Evolutionary conservation across 2,888 invertebrate species (phyloP).

Genomic region (Macroteleia sp.): DNA sequence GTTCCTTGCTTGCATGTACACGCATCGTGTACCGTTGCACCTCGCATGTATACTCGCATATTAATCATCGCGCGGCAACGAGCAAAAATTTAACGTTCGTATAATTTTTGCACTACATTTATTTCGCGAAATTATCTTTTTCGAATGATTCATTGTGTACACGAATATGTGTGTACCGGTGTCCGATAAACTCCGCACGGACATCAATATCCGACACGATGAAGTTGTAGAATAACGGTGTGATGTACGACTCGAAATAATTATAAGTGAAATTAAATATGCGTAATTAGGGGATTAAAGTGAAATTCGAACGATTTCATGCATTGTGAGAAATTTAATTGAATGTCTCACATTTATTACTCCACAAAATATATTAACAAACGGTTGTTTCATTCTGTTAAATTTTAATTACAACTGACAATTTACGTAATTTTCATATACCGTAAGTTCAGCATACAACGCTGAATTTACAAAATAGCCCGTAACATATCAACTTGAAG

Average conservation of each 20-base stretch:
- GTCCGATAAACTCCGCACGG: too few relatives aligned
- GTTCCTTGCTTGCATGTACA: slow-evolving; percentile 35
- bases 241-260: slow-evolving; percentile 11
- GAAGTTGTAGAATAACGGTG: slow-evolving; percentile 38
- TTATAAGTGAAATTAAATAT: slow-evolving; percentile 38
- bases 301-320: slow-evolving; percentile 4
- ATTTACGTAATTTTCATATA: too few relatives aligned
- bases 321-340: slow-evolving; percentile 1
- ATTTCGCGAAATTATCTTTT: slow-evolving; percentile 44
- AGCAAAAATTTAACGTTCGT: slow-evolving; percentile 28
- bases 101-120: slow-evolving; percentile 56
- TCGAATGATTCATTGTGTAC: slow-evolving; percentile 45
- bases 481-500: too few relatives aligned
- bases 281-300: slow-evolving; percentile 32
- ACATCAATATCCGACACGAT: slow-evolving; percentile 18
- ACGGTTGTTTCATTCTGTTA: too few relatives aligned
- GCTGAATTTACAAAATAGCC: too few relatives aligned
- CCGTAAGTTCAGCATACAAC: too few relatives aligned
- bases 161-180: slow-evolving; percentile 17
- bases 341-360: too few relatives aligned
- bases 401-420: too few relatives aligned
- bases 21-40: slow-evolving; percentile 57
- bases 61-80: slow-evolving; percentile 48
- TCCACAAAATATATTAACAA: too few relatives aligned
- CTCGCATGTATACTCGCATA: slow-evolving; percentile 38